These are phyloP conservation scores for Dicyrtoma fusca DNA, from an alignment of 2,888 invertebrate genomes.

Conservation along the genomic window DNA sequence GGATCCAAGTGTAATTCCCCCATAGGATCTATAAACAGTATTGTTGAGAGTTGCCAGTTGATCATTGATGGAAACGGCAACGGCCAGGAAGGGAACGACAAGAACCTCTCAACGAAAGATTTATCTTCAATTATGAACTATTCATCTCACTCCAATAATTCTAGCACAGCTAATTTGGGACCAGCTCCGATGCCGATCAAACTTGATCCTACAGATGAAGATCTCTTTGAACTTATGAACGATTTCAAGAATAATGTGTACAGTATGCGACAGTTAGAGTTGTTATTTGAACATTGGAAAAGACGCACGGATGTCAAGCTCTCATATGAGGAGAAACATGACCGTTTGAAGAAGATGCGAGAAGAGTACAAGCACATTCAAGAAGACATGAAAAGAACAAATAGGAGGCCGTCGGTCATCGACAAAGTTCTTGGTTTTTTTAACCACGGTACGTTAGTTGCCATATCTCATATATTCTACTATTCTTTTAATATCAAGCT, in stretches of 20 bases:
- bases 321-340: constrained; percentile 77
- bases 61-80: background rate
- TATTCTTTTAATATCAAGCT: background rate
- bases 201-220: constrained; percentile 62
- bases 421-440: constrained; percentile 7
- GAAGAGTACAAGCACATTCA: constrained; percentile 82
- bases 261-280: constrained; percentile 75
- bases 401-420: constrained; percentile 64
- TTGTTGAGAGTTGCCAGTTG: no score
- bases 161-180: background rate
- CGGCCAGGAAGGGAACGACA: background rate
- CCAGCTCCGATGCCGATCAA: background rate
- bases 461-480: background rate
- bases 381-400: constrained; percentile 72
- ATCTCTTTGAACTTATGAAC: constrained; percentile 81
- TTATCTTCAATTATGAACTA: background rate
- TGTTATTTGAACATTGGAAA: constrained; percentile 82
- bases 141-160: constrained; percentile 6
- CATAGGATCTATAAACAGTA: no score
- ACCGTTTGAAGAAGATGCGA: constrained; percentile 77
- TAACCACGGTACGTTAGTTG: background rate
- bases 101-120: background rate
- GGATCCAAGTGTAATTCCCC: no score
- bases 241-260: constrained; percentile 88
- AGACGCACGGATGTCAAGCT: constrained; percentile 85